Conservation (phyloP, 2,888 invertebrate species). For the Amphipoea lucens region DNA sequence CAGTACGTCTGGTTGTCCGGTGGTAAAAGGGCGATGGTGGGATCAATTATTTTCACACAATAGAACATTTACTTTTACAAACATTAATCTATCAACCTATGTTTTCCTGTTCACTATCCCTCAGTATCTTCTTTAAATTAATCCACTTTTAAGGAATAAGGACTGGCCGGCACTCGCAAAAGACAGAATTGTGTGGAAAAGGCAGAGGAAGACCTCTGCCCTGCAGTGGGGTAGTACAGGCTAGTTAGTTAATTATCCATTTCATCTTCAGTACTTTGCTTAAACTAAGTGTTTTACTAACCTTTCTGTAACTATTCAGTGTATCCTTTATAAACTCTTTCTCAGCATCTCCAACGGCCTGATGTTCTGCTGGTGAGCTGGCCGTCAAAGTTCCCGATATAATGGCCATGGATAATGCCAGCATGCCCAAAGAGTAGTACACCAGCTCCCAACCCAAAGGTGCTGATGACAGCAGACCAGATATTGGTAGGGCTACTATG, state of each 20-base stretch:
- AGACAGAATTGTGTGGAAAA: no score
- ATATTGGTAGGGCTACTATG: conserved; percentile 77
- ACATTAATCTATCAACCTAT: neutral
- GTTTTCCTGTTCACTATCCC: neutral
- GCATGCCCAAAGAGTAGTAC: conserved; percentile 81
- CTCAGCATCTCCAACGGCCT: conserved; percentile 82
- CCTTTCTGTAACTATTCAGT: conserved; percentile 72
- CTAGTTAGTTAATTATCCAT: neutral
- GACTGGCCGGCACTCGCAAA: no score
- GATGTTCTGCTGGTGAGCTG: conserved; percentile 78
- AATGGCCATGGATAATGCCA: conserved; percentile 78
- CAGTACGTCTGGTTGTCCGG: no score
- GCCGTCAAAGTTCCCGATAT: conserved; percentile 80
- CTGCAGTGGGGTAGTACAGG: no score
- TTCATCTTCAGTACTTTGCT: neutral
- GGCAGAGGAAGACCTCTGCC: no score
- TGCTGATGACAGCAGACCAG: conserved; percentile 73
- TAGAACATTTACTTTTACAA: neutral
- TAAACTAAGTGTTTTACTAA: conserved; percentile 27
- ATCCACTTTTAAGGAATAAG: neutral
- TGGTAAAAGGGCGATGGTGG: no score
- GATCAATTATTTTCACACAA: neutral
- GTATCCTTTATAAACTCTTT: conserved; percentile 82
- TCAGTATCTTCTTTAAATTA: neutral
- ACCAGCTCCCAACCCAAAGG: conserved; percentile 84